Conservation (phyloP, 2,888 invertebrate species). For the Drosophila hawaiiensis region DNA sequence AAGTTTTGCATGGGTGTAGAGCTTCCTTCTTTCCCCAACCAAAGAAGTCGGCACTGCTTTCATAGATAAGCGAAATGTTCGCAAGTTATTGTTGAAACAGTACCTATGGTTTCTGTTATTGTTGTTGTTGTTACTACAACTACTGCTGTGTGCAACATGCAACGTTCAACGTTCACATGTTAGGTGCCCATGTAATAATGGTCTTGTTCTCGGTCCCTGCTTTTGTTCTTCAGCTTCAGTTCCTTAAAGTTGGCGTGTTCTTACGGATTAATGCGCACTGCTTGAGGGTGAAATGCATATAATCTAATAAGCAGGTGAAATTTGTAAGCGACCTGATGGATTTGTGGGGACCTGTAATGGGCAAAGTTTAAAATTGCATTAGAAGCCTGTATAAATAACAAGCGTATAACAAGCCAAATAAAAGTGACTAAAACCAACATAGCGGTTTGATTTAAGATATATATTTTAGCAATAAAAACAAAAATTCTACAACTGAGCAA, state of each 20-base stretch:
- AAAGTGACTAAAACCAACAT: constrained; percentile 36
- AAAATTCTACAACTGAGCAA: background rate
- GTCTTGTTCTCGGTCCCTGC: constrained; percentile 11
- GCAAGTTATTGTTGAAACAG: constrained; percentile 62
- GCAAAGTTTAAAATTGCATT: constrained; percentile 72
- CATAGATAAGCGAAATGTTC: constrained; percentile 72
- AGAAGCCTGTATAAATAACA: constrained; percentile 70
- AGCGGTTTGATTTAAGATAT: constrained; percentile 19
- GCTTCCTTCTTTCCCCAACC: constrained; percentile 1
- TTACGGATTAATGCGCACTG: constrained; percentile 69
- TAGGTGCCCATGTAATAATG: constrained; percentile 62
- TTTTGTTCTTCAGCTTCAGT: constrained; percentile 12
- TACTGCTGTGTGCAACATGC: constrained; percentile 69
- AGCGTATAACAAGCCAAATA: constrained; percentile 40
- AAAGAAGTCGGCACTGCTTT: constrained; percentile 62
- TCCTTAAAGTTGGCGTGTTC: constrained; percentile 60
- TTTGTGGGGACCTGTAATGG: constrained; percentile 41
- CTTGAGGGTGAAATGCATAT: constrained; percentile 74
- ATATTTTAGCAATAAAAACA: constrained; percentile 2
- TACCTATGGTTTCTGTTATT: constrained; percentile 33
- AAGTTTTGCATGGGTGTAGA: constrained; percentile 63
- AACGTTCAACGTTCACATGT: constrained; percentile 76
- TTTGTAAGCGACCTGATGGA: constrained; percentile 48
- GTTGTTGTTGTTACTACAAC: constrained; percentile 21
- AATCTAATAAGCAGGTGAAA: constrained; percentile 75